phyloP scores from a whole-genome alignment of 1,140 invertebrate genomes.

The Neuroterus valhalla region DNA sequence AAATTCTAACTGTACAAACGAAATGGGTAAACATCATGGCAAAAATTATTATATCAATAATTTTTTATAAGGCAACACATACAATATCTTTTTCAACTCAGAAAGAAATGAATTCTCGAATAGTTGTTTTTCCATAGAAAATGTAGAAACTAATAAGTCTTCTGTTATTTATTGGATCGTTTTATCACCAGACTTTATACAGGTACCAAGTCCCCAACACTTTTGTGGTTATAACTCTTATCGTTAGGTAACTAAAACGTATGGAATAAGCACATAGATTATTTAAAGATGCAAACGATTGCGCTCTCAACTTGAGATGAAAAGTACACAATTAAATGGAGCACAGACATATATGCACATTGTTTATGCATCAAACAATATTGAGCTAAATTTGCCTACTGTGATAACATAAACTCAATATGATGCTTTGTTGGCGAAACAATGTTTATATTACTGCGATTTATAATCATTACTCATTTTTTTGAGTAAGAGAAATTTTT shows the following conservation, averaged over 20 bases:
- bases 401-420: background rate
- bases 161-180: background rate
- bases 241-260: background rate
- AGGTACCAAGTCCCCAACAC: background rate
- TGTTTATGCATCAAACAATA: background rate
- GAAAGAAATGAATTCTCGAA: background rate
- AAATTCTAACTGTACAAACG: too few species aligned
- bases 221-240: background rate
- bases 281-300: background rate
- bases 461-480: too few species aligned
- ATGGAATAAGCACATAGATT: background rate
- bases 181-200: background rate
- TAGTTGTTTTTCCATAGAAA: background rate
- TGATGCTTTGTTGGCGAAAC: background rate
- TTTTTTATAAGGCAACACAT: background rate
- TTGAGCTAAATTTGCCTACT: background rate
- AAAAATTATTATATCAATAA: background rate
- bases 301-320: background rate
- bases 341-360: background rate
- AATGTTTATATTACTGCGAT: background rate
- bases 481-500: too few species aligned
- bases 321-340: background rate
- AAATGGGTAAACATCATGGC: too few species aligned
- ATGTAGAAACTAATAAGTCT: background rate
- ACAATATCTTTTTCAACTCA: background rate